phyloP scores from a whole-genome alignment of 2,888 invertebrate genomes.

The Omphaloscelis lunosa region DNA sequence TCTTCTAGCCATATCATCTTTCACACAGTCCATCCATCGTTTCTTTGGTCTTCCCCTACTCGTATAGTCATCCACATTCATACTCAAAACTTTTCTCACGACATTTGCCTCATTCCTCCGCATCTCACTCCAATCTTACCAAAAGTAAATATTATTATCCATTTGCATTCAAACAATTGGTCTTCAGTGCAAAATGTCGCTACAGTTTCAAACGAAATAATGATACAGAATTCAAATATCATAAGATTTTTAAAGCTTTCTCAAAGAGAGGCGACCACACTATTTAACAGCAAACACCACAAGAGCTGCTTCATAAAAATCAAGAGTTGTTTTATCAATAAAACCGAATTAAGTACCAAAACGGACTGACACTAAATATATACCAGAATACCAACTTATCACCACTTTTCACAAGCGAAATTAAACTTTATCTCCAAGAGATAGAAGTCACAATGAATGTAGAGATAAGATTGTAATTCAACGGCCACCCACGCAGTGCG shows the following conservation, averaged over 20 bases:
- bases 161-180: not conserved
- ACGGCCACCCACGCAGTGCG: constrained; percentile 81
- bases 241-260: constrained; percentile 5
- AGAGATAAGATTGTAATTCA: constrained; percentile 51
- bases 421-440: constrained; percentile 30
- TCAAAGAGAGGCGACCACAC: constrained; percentile 10
- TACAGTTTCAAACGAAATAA: not conserved
- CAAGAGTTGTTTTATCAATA: constrained; percentile 38
- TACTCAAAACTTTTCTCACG: too few relatives aligned
- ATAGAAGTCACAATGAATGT: constrained; percentile 5
- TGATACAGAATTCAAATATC: constrained; percentile 1
- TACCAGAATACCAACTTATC: constrained; percentile 54
- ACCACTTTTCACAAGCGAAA: constrained; percentile 38
- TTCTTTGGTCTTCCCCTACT: too few relatives aligned
- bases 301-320: constrained; percentile 54
- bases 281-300: constrained; percentile 14
- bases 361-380: constrained; percentile 49
- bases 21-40: too few relatives aligned
- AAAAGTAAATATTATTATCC: too few relatives aligned
- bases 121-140: too few relatives aligned
- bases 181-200: not conserved
- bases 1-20: too few relatives aligned
- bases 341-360: constrained; percentile 59
- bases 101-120: too few relatives aligned
- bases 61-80: too few relatives aligned